A percentile compares a stretch with the other conserved stretches of the same genome.
Evolutionary conservation across 2,113 vertebrate species (phyloP).

Genomic region (Carlito syrichta): DNA sequence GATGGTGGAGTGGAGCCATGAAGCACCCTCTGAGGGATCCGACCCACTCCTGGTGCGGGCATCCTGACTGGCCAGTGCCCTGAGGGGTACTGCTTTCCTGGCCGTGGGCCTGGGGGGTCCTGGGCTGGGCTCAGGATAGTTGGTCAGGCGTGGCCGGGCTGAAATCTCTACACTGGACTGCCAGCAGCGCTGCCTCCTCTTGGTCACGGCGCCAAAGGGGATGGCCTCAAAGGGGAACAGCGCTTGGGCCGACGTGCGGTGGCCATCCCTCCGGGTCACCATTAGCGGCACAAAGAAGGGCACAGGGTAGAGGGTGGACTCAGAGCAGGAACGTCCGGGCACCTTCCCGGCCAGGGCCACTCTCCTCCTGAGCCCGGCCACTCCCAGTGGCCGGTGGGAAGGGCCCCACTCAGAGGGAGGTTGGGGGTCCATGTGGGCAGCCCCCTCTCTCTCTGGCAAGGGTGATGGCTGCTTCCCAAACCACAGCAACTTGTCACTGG

Average conservation of each 20-base stretch:
- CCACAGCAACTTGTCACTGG: conserved; percentile 78
- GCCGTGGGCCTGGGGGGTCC: conserved; percentile 36
- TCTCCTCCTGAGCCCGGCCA: conserved; percentile 53
- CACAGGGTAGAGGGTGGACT: conserved; percentile 85
- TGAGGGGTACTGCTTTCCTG: too few relatives aligned
- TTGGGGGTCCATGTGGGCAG: conserved; percentile 31
- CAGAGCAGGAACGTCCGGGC: conserved; percentile 84
- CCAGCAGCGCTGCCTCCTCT: conserved; percentile 85
- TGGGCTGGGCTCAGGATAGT: conserved; percentile 64
- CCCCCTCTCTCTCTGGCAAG: conserved; percentile 77
- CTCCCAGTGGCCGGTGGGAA: conserved; percentile 57
- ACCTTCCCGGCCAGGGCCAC: conserved; percentile 73
- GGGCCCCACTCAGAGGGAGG: conserved; percentile 69
- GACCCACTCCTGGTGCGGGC: conserved; percentile 84
- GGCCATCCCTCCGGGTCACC: conserved; percentile 64
- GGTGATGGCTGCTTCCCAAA: conserved; percentile 70
- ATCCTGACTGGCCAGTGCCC: conserved; percentile 72
- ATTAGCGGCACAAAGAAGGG: conserved; percentile 72
- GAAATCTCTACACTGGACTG: conserved; percentile 84
- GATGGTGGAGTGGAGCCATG: conserved; percentile 89
- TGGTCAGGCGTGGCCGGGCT: conserved; percentile 50
- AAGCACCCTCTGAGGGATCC: conserved; percentile 83
- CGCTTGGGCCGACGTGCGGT: conserved; percentile 64
- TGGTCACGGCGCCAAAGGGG: too few relatives aligned
- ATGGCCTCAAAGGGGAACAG: conserved; percentile 62